Conservation (phyloP, 2,797 vertebrate species). For the Muraenolepis orangiensis region DNA sequence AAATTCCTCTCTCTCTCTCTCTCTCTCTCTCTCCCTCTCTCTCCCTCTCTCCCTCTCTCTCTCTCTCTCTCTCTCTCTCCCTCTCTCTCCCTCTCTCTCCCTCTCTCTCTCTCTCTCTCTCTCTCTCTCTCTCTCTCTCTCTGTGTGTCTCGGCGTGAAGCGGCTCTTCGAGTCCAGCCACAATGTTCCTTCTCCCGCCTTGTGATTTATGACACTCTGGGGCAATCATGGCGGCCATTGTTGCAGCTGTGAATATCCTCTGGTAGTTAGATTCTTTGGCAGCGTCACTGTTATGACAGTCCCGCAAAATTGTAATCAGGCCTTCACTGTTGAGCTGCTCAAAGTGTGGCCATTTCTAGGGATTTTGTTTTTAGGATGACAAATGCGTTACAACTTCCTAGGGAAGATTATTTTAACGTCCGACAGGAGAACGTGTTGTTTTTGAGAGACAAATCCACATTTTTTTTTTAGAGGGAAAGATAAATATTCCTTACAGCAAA, state of each 20-base stretch:
- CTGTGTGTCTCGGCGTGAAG: conserved; percentile 21
- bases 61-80: no score
- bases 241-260: conserved; percentile 29
- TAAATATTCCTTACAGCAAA: conserved; percentile 41
- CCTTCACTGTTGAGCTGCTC: conserved; percentile 12
- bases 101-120: no score
- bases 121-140: no score
- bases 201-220: conserved; percentile 34
- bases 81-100: no score
- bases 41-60: no score
- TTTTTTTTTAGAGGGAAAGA: conserved; percentile 46
- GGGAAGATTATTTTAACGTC: conserved; percentile 26
- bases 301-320: conserved; percentile 27
- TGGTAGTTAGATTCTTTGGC: conserved; percentile 24
- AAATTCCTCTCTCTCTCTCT: conserved; percentile 33
- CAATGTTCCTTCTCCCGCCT: conserved; percentile 22
- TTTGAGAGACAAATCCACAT: conserved; percentile 43
- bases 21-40: no score
- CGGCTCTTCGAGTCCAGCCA: conserved; percentile 21
- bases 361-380: conserved; percentile 33
- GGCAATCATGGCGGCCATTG: conserved; percentile 20
- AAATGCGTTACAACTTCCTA: conserved; percentile 29
- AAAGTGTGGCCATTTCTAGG: conserved; percentile 16
- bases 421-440: conserved; percentile 35
- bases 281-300: conserved; percentile 27